These are phyloP conservation scores for Sphaerophoria rueppellii DNA, from an alignment of 2,888 invertebrate species.

Conservation along the genomic window DNA sequence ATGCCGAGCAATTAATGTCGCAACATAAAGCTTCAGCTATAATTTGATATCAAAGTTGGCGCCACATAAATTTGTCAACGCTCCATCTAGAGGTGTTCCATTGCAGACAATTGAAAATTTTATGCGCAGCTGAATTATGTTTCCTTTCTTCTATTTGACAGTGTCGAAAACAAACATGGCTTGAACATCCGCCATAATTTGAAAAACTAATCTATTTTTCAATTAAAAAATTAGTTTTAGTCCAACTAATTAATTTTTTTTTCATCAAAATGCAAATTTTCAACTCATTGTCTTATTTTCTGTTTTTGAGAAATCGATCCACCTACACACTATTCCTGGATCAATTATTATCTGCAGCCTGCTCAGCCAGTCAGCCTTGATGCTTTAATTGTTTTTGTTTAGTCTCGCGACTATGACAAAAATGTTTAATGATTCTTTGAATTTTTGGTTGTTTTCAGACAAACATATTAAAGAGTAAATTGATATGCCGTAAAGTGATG, in stretches of 20 bases:
- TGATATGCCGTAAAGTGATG: constrained; percentile 41
- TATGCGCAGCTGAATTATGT: constrained; percentile 19
- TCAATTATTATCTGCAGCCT: background rate
- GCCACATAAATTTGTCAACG: constrained; percentile 66
- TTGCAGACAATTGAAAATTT: no score
- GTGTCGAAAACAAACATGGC: constrained; percentile 27
- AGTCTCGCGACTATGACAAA: constrained; percentile 31
- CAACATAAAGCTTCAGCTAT: constrained; percentile 39
- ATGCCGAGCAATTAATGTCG: constrained; percentile 68
- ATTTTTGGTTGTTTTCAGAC: background rate
- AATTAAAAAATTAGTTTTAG: constrained; percentile 36
- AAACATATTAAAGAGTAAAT: constrained; percentile 27
- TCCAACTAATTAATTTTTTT: constrained; percentile 23
- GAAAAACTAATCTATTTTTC: background rate
- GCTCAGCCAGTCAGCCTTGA: background rate
- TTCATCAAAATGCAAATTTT: constrained; percentile 24
- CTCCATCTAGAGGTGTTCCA: background rate
- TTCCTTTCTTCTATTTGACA: constrained; percentile 9
- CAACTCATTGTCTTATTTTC: background rate
- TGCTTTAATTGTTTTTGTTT: background rate
- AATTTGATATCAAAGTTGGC: constrained; percentile 39
- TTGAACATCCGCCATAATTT: constrained; percentile 1
- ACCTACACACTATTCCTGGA: constrained; percentile 13
- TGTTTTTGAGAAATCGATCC: background rate
- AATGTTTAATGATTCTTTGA: constrained; percentile 30